A percentile compares a stretch with the other conserved stretches of the same genome.
Evolutionary conservation across 2,113 vertebrate genomes (phyloP).

Genomic region (Tragelaphus buxtoni): DNA sequence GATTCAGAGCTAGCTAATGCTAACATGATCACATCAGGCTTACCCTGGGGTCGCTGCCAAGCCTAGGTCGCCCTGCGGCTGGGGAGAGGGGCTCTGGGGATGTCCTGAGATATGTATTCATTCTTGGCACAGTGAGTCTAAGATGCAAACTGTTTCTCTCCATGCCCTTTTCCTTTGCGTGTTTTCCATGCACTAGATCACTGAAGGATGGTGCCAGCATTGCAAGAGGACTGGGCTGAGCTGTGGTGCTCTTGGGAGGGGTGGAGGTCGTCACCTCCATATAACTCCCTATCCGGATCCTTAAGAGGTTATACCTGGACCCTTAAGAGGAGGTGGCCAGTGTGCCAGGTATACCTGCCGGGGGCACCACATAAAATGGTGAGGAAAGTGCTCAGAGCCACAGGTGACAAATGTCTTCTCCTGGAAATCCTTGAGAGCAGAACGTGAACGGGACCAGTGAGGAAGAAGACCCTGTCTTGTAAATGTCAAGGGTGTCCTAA

Average conservation of each 20-base stretch:
- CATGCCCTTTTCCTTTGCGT: background rate
- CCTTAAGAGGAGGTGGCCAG: too few species aligned
- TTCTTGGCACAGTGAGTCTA: background rate
- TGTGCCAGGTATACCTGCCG: too few species aligned
- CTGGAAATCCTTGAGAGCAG: background rate
- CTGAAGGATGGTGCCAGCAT: background rate
- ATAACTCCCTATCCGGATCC: background rate
- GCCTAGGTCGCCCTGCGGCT: fast-evolving
- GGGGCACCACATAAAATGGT: background rate
- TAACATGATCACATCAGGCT: background rate
- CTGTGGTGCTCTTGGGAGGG: background rate
- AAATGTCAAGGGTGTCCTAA: background rate
- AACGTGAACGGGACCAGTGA: background rate
- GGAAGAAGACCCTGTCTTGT: background rate
- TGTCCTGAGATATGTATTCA: background rate
- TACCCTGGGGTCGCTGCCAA: background rate
- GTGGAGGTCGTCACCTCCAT: too few species aligned
- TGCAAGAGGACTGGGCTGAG: background rate
- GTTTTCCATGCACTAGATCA: background rate
- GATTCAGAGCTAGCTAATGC: background rate
- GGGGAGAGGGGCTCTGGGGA: background rate
- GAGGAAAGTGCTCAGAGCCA: background rate
- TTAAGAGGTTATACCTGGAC: background rate
- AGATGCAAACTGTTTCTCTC: background rate
- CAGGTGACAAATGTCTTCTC: background rate